Evolutionary conservation across 1,140 invertebrate species (phyloP).

Genomic region (Muscidifurax raptorellus): DNA sequence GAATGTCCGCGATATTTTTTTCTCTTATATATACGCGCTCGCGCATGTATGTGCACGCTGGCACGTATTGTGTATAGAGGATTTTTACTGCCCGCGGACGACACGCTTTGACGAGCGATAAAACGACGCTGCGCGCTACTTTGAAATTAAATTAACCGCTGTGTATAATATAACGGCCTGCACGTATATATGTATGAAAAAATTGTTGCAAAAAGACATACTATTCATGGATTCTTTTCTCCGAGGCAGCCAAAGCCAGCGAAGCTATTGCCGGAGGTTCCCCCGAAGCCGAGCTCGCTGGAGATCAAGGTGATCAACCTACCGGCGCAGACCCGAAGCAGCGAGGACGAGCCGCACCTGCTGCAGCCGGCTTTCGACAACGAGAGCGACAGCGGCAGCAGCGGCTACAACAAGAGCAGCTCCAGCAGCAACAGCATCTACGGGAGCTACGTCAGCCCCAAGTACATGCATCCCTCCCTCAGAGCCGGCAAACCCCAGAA

Average conservation of each 20-base stretch:
- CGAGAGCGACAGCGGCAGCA: slow-evolving; percentile 6
- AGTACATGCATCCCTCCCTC: neutral
- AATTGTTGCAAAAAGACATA: no score
- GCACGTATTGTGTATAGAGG: no score
- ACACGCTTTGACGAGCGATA: no score
- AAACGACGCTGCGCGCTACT: no score
- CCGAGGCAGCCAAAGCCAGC: neutral
- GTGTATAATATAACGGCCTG: no score
- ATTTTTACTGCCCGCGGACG: no score
- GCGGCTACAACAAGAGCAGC: neutral
- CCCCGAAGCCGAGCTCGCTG: slow-evolving; percentile 21
- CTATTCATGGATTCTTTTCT: no score
- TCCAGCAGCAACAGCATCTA: neutral
- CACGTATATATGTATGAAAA: no score
- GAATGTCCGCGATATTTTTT: no score
- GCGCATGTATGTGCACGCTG: no score
- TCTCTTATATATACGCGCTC: no score
- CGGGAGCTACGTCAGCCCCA: neutral
- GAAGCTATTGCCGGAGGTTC: neutral
- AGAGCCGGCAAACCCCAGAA: neutral
- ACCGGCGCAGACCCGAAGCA: neutral
- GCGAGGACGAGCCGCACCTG: neutral
- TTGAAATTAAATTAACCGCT: neutral
- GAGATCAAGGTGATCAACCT: neutral
- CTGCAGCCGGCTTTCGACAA: neutral